Conservation (phyloP, 2,797 vertebrate species). For the Apogon hyalosoma region DNA sequence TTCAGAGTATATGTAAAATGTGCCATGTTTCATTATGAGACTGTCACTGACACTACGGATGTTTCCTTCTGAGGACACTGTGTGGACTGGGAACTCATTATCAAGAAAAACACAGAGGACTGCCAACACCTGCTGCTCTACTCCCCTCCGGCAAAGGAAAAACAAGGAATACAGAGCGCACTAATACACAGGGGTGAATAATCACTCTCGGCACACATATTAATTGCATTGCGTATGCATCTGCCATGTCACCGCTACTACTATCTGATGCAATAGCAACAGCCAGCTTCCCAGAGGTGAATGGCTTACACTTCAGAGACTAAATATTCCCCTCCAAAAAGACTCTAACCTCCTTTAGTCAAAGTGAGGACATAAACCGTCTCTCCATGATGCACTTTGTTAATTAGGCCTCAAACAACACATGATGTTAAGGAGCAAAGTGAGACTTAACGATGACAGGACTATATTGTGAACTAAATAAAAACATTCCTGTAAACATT, state of each 20-base stretch:
- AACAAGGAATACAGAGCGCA: constrained; percentile 48
- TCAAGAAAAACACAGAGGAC: constrained; percentile 63
- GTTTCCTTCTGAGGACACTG: constrained; percentile 56
- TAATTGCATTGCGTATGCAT: constrained; percentile 38
- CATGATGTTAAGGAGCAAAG: constrained; percentile 6
- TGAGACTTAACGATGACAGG: neutral
- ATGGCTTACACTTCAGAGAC: constrained; percentile 6
- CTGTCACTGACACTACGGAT: constrained; percentile 28
- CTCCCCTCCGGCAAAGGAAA: constrained; percentile 51
- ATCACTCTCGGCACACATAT: constrained; percentile 30
- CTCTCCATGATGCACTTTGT: constrained; percentile 36
- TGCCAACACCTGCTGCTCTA: constrained; percentile 69
- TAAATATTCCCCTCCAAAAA: constrained; percentile 32
- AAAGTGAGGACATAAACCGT: constrained; percentile 48
- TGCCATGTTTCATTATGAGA: constrained; percentile 21
- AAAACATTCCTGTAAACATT: neutral
- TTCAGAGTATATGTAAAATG: neutral
- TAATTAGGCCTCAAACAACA: constrained; percentile 47
- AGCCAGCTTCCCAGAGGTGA: constrained; percentile 22
- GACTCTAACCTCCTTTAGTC: constrained; percentile 28
- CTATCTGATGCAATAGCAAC: constrained; percentile 67
- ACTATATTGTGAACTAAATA: constrained; percentile 4
- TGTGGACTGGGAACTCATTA: constrained; percentile 76
- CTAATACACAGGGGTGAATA: constrained; percentile 51
- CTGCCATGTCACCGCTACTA: constrained; percentile 2